Evolutionary conservation across 1,140 invertebrate species (phyloP), one percentile per base, ranked within the genome.

Genomic region (Phocides pigmalion): DNA sequence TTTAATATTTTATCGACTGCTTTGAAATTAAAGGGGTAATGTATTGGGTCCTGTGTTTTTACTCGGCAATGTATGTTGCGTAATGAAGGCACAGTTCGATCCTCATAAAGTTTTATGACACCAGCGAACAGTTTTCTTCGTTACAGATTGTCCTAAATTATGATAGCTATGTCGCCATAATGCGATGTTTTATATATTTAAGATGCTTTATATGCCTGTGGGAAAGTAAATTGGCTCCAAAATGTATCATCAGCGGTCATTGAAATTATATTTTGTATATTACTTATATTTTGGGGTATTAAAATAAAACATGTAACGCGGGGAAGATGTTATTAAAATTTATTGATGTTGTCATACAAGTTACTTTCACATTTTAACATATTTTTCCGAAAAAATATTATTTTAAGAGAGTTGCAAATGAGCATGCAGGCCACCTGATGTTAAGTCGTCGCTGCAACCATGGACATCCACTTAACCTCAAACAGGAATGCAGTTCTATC

Each of bases 51-150:
- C 35, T 2, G 12, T 39, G 6, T 15, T 9, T 20, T 4, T 15
- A 15, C 1, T 37, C 1, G 11, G 2, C 9, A 19, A 47, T 17
- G 8, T 32, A 19, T 16, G 9, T 58, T n/a, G 6, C 25, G 9
- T 47, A 35, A 16, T 47, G 15, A 12, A 37, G 16, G n/a, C 41
- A 47, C 28, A 51, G 69, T 83, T 86, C 77, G 72, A 75, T 79
- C 73, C 79, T 79, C 81, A 63, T 83, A 85, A 85, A 83, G 49
- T 79, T 85, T 85, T 85, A 85, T 82, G 74, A 70, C 62, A 68
- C 73, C 69, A 73, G 65, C 67, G 64, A 62, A 32, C 62, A 42
- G 62, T 68, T 66, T 62, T 64, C 58, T 63, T 68, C 53, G 37
- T 39, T 58, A 58, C 51, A 54, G 51, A 22, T 54, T 54, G 51